phyloP scores from a whole-genome alignment of 2,888 invertebrate species.

The Xanthia togata region DNA sequence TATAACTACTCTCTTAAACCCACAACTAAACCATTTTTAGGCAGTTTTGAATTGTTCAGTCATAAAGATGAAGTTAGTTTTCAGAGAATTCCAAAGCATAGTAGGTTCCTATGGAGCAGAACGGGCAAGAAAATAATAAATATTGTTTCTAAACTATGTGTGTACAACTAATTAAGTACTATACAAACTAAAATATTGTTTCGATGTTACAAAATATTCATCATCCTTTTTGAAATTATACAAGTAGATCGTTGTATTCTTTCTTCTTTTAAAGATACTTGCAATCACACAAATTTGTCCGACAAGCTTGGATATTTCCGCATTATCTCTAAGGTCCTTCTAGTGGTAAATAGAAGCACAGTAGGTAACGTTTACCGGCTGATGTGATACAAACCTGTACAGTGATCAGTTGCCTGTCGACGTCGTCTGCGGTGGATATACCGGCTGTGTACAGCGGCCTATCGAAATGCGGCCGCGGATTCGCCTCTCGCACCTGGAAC shows the following conservation, averaged over 20 bases:
- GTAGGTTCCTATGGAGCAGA: background rate
- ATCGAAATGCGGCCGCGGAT: constrained; percentile 91
- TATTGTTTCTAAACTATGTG: too few species aligned
- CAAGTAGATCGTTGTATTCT: too few species aligned
- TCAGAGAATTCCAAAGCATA: background rate
- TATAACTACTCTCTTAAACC: too few species aligned
- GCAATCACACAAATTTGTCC: background rate
- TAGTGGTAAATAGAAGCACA: background rate
- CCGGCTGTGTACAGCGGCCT: constrained; percentile 87
- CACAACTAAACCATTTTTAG: background rate
- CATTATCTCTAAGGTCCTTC: too few species aligned
- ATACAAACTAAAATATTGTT: too few species aligned
- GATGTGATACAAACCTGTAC: constrained; percentile 80
- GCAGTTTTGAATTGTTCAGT: background rate
- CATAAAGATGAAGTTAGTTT: background rate
- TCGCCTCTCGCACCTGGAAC: constrained; percentile 90
- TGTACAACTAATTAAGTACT: too few species aligned
- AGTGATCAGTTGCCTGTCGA: constrained; percentile 85
- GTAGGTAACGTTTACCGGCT: background rate
- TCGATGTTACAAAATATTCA: background rate
- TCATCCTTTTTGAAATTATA: too few species aligned
- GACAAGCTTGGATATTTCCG: background rate
- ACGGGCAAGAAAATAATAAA: background rate
- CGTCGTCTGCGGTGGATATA: constrained; percentile 84
- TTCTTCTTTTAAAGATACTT: too few species aligned